These are phyloP conservation scores for Holacanthella duospinosa DNA, from an alignment of 2,888 invertebrate species.

Conservation along the genomic window DNA sequence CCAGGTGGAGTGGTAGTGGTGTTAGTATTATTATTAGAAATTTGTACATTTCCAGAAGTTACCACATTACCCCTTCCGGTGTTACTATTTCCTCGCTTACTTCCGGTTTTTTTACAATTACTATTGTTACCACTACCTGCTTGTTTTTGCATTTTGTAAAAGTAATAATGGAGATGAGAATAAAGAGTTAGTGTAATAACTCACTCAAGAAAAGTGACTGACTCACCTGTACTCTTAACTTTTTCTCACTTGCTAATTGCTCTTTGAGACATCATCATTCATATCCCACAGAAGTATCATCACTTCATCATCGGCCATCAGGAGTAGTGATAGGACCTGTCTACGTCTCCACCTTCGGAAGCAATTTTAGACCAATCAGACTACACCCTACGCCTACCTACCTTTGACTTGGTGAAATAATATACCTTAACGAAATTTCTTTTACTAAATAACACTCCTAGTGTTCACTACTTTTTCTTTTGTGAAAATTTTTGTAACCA, in stretches of 20 bases:
- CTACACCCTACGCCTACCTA: too few species aligned
- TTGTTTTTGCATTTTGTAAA: constrained; percentile 14
- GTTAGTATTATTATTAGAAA: neutral
- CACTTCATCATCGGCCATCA: constrained; percentile 8
- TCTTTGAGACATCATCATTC: neutral
- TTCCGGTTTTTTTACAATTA: constrained; percentile 7
- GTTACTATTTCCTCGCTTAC: too few species aligned
- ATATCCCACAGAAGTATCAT: neutral
- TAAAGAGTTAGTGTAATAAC: neutral
- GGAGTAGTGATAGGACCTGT: too few species aligned
- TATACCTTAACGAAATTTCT: too few species aligned
- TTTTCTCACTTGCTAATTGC: constrained; percentile 3
- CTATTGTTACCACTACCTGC: neutral
- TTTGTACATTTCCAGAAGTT: constrained; percentile 7
- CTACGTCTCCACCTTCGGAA: too few species aligned
- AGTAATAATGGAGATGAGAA: neutral
- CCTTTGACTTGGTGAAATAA: too few species aligned
- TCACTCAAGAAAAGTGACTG: neutral
- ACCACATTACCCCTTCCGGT: constrained; percentile 6
- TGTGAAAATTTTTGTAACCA: too few species aligned
- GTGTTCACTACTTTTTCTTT: too few species aligned
- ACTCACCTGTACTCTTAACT: neutral
- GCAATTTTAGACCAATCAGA: too few species aligned
- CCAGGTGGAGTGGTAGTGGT: neutral
- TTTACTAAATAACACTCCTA: too few species aligned